Conservation (phyloP, 2,113 vertebrate genomes). For the Hippocampus guttulatus region DNA sequence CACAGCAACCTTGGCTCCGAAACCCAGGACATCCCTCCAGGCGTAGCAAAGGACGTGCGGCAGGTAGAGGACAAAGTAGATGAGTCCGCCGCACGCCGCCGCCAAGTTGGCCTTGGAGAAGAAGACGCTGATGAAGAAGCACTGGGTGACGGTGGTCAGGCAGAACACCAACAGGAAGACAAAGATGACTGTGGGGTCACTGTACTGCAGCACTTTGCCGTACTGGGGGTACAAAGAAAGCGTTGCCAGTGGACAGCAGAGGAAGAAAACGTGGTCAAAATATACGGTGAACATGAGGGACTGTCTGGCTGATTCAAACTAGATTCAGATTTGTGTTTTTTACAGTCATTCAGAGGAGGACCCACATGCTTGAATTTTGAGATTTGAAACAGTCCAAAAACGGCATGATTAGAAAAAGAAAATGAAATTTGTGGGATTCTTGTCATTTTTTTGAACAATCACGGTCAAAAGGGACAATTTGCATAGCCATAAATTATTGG, state of each 20-base stretch:
- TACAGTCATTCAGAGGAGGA: background rate
- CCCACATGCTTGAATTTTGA: background rate
- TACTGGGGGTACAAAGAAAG: conserved; percentile 65
- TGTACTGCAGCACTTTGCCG: conserved; percentile 90
- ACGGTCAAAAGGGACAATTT: background rate
- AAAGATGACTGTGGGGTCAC: conserved; percentile 89
- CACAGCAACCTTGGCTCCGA: conserved; percentile 79
- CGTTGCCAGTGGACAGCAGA: background rate
- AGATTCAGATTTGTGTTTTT: background rate
- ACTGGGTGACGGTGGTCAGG: conserved; percentile 86
- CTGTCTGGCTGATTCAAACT: background rate
- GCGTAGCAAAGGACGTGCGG: conserved; percentile 87
- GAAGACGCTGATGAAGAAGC: conserved; percentile 94
- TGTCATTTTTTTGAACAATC: background rate
- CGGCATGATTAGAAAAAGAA: background rate
- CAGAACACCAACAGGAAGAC: conserved; percentile 89
- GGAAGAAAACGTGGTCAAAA: background rate
- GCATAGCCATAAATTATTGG: background rate
- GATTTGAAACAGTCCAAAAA: background rate
- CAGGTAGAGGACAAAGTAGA: conserved; percentile 93
- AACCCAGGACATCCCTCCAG: conserved; percentile 88
- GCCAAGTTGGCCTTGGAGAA: conserved; percentile 96
- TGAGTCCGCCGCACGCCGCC: conserved; percentile 91
- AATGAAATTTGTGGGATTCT: background rate
- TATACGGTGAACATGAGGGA: background rate